Conservation (phyloP, 1,140 invertebrate genomes). For the Planococcus citri region DNA sequence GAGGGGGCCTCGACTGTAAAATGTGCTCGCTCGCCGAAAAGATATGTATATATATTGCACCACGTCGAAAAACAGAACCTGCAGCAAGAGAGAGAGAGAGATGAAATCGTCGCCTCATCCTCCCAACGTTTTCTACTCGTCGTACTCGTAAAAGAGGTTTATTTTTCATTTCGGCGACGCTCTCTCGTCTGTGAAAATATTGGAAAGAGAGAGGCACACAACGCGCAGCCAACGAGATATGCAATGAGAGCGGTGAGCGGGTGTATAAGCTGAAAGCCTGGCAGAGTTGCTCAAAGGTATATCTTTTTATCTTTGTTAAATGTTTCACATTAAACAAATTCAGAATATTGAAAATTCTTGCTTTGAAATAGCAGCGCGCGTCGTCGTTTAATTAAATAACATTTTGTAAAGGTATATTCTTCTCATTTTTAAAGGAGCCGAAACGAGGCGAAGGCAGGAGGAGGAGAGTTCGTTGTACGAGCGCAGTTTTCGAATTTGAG, state of each 20-base stretch:
- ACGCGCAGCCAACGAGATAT: no score
- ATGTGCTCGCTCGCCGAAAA: no score
- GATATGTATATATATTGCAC: no score
- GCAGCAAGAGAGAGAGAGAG: no score
- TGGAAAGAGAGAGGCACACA: not conserved
- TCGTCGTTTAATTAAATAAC: conserved; percentile 3
- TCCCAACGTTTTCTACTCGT: no score
- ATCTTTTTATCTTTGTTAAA: conserved; percentile 8
- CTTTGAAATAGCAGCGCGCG: not conserved
- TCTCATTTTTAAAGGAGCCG: not conserved
- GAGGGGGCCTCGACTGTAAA: no score
- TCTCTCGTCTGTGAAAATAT: not conserved
- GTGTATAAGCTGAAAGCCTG: not conserved
- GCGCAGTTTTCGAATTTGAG: no score
- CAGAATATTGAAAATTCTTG: not conserved
- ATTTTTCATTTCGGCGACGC: not conserved
- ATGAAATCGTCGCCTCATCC: no score
- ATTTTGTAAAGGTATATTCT: conserved; percentile 5
- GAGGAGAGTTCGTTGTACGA: no score
- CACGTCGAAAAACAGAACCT: no score
- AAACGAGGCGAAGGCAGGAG: no score
- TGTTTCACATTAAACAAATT: conserved; percentile 8
- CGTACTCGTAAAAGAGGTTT: not conserved
- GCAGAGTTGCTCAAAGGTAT: not conserved
- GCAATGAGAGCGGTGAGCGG: no score